A percentile compares a stretch with the other conserved stretches of the same genome.
Evolutionary conservation across 2,113 vertebrate species (phyloP).

Genomic region (Platichthys stellatus): DNA sequence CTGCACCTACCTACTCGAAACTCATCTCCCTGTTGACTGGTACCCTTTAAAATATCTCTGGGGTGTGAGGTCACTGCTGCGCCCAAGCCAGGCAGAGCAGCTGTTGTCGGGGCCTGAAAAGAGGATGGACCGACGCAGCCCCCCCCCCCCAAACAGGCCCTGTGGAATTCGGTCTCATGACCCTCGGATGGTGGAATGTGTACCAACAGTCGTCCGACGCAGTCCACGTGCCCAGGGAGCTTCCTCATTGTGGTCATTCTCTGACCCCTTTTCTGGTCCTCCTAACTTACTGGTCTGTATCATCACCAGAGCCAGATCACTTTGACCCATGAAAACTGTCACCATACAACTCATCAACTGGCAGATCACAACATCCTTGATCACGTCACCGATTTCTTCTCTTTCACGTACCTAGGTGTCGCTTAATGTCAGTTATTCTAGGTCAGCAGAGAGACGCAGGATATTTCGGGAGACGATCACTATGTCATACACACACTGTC

Average conservation of each 20-base stretch:
- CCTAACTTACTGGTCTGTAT: conserved; percentile 34
- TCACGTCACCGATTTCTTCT: no score
- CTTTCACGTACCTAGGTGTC: no score
- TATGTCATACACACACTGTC: conserved; percentile 11
- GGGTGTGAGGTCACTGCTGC: conserved; percentile 87
- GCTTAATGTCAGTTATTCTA: conserved; percentile 20
- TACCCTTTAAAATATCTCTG: conserved; percentile 90
- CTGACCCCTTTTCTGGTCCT: conserved; percentile 23
- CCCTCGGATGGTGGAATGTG: conserved; percentile 62
- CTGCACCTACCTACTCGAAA: conserved; percentile 69
- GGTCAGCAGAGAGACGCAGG: conserved; percentile 49
- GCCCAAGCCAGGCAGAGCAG: conserved; percentile 88
- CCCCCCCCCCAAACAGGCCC: conserved; percentile 52
- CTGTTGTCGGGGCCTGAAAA: conserved; percentile 70
- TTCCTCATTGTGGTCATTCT: conserved; percentile 65
- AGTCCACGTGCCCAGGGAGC: conserved; percentile 54
- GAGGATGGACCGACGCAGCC: conserved; percentile 62
- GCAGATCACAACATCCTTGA: no score
- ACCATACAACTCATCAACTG: conserved; percentile 5
- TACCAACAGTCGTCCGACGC: conserved; percentile 35
- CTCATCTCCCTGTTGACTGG: conserved; percentile 87
- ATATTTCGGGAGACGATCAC: conserved; percentile 65
- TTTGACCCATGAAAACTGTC: conserved; percentile 23
- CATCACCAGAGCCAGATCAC: conserved; percentile 22
- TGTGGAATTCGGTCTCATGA: conserved; percentile 73